phyloP scores from a whole-genome alignment of 53 echinoderm and acorn worm genomes.

The Crossaster papposus region DNA sequence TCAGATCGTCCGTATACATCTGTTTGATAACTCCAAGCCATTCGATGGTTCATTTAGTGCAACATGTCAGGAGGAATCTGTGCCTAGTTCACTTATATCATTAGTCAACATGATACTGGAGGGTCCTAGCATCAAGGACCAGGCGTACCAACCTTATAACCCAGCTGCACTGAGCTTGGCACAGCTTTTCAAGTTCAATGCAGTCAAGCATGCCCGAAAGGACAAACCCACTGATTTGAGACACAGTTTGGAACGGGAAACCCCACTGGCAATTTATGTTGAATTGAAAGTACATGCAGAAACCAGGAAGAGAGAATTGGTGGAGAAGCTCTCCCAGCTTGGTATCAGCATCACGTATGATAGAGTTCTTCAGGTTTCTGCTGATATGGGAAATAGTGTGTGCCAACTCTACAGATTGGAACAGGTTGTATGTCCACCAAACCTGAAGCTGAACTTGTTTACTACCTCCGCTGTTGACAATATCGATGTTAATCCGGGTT shows the following conservation, averaged over 20 bases:
- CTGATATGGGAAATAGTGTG: slow-evolving; percentile 42
- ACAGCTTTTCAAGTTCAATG: slow-evolving; percentile 57
- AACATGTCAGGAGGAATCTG: slow-evolving; percentile 55
- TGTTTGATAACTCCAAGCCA: slow-evolving; percentile 36
- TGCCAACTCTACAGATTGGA: slow-evolving; percentile 47
- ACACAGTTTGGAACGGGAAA: slow-evolving; percentile 46
- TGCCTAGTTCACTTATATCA: slow-evolving; percentile 35
- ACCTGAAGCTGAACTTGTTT: slow-evolving; percentile 42
- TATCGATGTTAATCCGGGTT: slow-evolving; percentile 22
- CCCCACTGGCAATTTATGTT: slow-evolving; percentile 55
- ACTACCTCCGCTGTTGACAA: slow-evolving; percentile 43
- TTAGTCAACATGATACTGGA: slow-evolving; percentile 60
- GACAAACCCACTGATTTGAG: neutral
- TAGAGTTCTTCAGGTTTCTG: slow-evolving; percentile 40
- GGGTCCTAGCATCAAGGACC: slow-evolving; percentile 64
- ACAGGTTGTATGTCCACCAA: slow-evolving; percentile 57
- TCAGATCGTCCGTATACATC: slow-evolving; percentile 31
- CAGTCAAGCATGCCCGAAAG: slow-evolving; percentile 49
- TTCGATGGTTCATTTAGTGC: slow-evolving; percentile 47
- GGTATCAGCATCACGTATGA: slow-evolving; percentile 65
- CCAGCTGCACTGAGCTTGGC: slow-evolving; percentile 23
- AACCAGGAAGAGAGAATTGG: slow-evolving; percentile 45
- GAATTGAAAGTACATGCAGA: slow-evolving; percentile 41
- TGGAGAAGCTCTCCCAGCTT: slow-evolving; percentile 47
- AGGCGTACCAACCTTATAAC: neutral